Evolutionary conservation across 2,113 vertebrate species (phyloP), one percentile per base, ranked within the genome.

Genomic region (Vidua chalybeata): DNA sequence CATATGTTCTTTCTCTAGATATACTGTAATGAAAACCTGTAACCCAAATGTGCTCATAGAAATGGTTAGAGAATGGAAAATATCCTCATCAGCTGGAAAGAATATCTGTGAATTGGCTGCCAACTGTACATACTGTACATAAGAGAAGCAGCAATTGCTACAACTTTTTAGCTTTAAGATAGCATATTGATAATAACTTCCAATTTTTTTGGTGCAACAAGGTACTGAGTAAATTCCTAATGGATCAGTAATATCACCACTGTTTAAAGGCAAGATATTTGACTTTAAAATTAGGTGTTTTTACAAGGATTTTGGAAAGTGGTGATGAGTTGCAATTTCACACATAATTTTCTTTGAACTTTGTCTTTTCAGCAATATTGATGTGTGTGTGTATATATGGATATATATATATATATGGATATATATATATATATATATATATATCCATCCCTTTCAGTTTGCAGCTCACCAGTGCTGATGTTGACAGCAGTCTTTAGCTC

Each of bases 401-500:
- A 51, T 6, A 16, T 28, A 13, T 20, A 24, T 24, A 49, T 51
- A 51, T 24, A 49, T 23, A 48, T 41, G 41, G 12, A 12, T 41
- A 41, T 41, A 24, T 26, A 66, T 46, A 35, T 7, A n/a, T 8
- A 33, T 20, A 33, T 8, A 16, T 9, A 22, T 31, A 58, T 24
- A 14, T 10, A 30, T 41, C 33, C 51, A 59, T 31, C 16, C 15
- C 5, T 81, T 93, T 92, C 45, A 35, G 7, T 73, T 66, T 92
- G 78, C 79, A 84, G 7, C 33, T 93, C 37, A 75, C 8, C 21
- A 80, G 18, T 92, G 78, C 66, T 83, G 27, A 63, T 94, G 28
- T 78, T 94, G 74, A 73, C 69, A 87, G n/a, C 91, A 62, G 84
- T 85, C 23, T 28, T 83, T 64, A 94, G 20, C 72, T 94, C 19